phyloP scores from a whole-genome alignment of 2,888 invertebrate genomes.

The Malthinus flaveolus region DNA sequence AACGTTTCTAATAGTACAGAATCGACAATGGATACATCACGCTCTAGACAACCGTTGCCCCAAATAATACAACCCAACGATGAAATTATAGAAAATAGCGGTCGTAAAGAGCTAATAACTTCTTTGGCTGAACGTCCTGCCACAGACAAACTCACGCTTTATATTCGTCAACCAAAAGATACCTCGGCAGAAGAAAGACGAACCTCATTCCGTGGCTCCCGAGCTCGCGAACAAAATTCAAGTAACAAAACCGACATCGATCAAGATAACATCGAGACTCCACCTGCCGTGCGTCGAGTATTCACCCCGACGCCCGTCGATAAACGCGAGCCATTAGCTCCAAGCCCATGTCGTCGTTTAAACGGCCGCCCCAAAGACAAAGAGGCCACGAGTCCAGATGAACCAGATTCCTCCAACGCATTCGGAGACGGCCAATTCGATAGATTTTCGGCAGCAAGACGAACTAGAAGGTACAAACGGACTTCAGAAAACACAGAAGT shows the following conservation, averaged over 20 bases:
- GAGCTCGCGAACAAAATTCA: slow-evolving; percentile 40
- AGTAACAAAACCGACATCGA: slow-evolving; percentile 81
- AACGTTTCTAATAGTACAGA: slow-evolving; percentile 67
- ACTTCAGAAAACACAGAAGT: slow-evolving; percentile 58
- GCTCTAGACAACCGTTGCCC: slow-evolving; percentile 60
- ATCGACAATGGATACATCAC: slow-evolving; percentile 64
- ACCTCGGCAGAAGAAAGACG: slow-evolving; percentile 22
- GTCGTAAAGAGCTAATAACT: slow-evolving; percentile 59
- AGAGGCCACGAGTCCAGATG: slow-evolving; percentile 46
- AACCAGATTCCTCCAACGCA: slow-evolving; percentile 55
- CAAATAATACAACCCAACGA: slow-evolving; percentile 42
- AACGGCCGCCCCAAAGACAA: slow-evolving; percentile 44
- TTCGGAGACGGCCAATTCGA: slow-evolving; percentile 82
- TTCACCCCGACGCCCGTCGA: slow-evolving; percentile 67
- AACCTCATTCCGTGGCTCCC: slow-evolving; percentile 27
- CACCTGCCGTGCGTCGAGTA: slow-evolving; percentile 75
- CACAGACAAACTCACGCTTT: slow-evolving; percentile 63
- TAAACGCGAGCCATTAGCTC: slow-evolving; percentile 53
- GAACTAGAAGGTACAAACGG: slow-evolving; percentile 79
- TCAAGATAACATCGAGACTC: slow-evolving; percentile 89
- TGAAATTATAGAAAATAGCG: slow-evolving; percentile 56
- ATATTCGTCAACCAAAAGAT: slow-evolving; percentile 59
- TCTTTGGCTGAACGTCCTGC: slow-evolving; percentile 57
- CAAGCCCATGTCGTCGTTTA: slow-evolving; percentile 62
- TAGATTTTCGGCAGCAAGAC: slow-evolving; percentile 77